A percentile compares a stretch with the other conserved stretches of the same genome.
These are phyloP conservation scores for Centruroides vittatus DNA, from an alignment of 1,140 invertebrate species.

Conservation along the genomic window DNA sequence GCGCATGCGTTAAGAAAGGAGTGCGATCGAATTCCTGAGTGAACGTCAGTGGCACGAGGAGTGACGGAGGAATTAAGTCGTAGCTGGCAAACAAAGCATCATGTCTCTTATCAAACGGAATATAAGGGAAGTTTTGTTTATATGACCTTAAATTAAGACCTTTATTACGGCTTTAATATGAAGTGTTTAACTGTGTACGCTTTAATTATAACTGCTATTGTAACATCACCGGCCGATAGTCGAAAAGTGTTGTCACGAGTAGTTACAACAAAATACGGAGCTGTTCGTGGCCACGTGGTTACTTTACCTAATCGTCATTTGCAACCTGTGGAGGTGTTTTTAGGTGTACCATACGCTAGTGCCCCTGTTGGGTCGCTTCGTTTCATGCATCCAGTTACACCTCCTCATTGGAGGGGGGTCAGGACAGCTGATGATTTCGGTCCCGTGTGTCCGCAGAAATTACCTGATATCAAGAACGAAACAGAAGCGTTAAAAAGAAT, in stretches of 20 bases:
- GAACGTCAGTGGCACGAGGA: too few relatives aligned
- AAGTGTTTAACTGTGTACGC: too few relatives aligned
- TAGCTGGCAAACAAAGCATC: too few relatives aligned
- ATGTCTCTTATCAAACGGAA: too few relatives aligned
- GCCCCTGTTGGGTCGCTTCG: constrained; percentile 50
- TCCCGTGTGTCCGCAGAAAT: constrained; percentile 60
- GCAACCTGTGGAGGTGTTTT: constrained; percentile 30
- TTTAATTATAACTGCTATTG: too few relatives aligned
- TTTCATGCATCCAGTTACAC: constrained; percentile 50
- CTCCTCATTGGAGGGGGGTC: constrained; percentile 52
- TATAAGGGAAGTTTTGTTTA: too few relatives aligned
- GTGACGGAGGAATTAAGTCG: too few relatives aligned
- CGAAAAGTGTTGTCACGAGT: constrained; percentile 38
- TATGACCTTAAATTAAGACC: too few relatives aligned
- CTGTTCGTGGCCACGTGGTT: constrained; percentile 48
- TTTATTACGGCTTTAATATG: too few relatives aligned
- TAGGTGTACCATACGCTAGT: constrained; percentile 63
- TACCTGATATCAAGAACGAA: constrained; percentile 61
- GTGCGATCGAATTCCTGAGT: too few relatives aligned
- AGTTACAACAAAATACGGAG: constrained; percentile 76
- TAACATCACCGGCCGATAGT: too few relatives aligned
- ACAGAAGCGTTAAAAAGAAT: constrained; percentile 50
- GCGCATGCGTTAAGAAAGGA: too few relatives aligned
- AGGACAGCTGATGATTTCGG: constrained; percentile 55
- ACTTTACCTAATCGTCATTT: constrained; percentile 18